phyloP scores from a whole-genome alignment of 2,888 invertebrate genomes.

The Eremobia ochroleuca region DNA sequence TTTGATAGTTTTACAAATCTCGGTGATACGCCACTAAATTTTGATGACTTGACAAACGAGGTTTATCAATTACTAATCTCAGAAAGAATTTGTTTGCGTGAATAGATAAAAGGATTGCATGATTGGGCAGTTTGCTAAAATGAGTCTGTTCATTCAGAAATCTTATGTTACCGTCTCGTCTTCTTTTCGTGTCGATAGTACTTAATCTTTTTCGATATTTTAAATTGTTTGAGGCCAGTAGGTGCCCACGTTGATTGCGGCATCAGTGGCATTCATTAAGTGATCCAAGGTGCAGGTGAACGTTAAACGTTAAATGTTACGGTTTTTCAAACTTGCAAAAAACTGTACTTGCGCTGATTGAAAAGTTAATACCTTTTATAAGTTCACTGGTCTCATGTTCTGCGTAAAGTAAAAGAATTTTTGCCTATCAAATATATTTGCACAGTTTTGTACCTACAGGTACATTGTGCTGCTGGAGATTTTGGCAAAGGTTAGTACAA shows the following conservation, averaged over 20 bases:
- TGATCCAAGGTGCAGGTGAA: no score
- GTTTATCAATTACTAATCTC: slow-evolving; percentile 28
- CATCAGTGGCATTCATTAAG: no score
- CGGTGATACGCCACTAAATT: neutral
- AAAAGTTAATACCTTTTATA: neutral
- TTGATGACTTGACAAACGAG: slow-evolving; percentile 24
- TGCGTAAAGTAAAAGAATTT: no score
- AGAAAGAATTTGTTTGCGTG: slow-evolving; percentile 19
- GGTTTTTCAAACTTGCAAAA: neutral
- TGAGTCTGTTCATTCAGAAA: neutral
- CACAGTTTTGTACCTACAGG: neutral
- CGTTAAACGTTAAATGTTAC: neutral
- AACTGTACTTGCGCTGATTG: neutral
- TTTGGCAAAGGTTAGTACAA: slow-evolving; percentile 18
- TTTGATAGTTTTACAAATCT: slow-evolving; percentile 19
- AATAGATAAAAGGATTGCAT: slow-evolving; percentile 6
- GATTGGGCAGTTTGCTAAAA: neutral
- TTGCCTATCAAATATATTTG: slow-evolving; percentile 1
- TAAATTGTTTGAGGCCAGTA: no score
- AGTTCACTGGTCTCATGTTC: neutral
- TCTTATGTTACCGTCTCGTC: no score
- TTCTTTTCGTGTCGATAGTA: no score
- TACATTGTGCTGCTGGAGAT: neutral
- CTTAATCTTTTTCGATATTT: no score
- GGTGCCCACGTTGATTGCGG: no score